Conservation (phyloP, 2,888 invertebrate species). For the Aphidoletes aphidimyza region DNA sequence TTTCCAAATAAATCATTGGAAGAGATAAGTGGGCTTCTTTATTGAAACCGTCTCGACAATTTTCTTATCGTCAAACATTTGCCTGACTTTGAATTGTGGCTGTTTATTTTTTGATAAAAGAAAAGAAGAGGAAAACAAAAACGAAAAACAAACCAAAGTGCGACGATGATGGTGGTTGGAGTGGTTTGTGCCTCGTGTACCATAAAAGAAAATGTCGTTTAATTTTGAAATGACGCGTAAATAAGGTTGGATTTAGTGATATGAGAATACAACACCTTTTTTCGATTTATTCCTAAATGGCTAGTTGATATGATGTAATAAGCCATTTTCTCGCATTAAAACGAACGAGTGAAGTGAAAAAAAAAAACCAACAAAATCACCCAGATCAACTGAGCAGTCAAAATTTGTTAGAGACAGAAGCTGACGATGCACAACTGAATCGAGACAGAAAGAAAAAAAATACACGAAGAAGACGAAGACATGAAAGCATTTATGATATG, state of each 20-base stretch:
- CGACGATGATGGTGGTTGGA: no score
- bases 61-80: not conserved
- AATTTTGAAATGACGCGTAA: not conserved
- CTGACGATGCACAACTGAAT: not conserved
- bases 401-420: not conserved
- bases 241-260: not conserved
- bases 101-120: not conserved
- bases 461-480: not conserved
- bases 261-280: not conserved
- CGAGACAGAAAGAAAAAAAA: not conserved
- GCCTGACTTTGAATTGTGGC: not conserved
- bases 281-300: not conserved
- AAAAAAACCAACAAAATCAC: not conserved
- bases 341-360: not conserved
- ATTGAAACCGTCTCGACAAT: not conserved
- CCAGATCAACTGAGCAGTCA: not conserved
- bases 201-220: no score
- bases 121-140: no score
- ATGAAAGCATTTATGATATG: not conserved
- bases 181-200: no score
- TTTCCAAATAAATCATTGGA: not conserved
- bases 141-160: no score
- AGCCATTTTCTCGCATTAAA: not conserved
- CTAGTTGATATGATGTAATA: not conserved
- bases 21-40: not conserved